Evolutionary conservation across 53 echinoderm and acorn worm species (phyloP).

Genomic region (Temnopleurus reevesii): DNA sequence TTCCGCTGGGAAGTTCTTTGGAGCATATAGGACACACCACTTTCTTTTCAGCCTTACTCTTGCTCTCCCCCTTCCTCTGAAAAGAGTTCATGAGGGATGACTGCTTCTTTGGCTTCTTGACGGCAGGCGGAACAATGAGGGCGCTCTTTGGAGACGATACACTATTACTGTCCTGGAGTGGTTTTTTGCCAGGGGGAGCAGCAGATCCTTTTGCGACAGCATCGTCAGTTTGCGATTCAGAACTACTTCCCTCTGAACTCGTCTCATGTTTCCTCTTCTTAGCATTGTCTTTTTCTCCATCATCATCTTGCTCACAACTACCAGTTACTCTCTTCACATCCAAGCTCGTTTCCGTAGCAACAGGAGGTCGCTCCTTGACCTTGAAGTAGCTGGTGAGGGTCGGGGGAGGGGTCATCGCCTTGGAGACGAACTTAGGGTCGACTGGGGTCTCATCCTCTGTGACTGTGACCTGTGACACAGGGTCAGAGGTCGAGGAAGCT

Average conservation of each 20-base stretch:
- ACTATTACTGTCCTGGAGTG: conserved; percentile 3
- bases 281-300: background rate
- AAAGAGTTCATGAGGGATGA: conserved; percentile 20
- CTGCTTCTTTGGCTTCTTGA: conserved; percentile 20
- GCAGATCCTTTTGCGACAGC: background rate
- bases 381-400: conserved; percentile 89
- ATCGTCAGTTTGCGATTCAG: background rate
- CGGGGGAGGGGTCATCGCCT: conserved; percentile 84
- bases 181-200: conserved; percentile 10
- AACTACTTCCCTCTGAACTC: background rate
- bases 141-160: background rate
- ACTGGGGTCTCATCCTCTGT: conserved; percentile 77
- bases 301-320: background rate
- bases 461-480: conserved; percentile 54
- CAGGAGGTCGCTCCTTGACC: conserved; percentile 18
- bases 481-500: conserved; percentile 28
- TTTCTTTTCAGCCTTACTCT: conserved; percentile 14
- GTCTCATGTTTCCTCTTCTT: conserved; percentile 14
- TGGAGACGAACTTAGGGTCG: conserved; percentile 66
- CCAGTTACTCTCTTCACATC: background rate
- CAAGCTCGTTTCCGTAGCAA: background rate
- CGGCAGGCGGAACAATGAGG: background rate
- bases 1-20: conserved; percentile 65
- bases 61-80: conserved; percentile 37
- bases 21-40: conserved; percentile 83